phyloP scores from a whole-genome alignment of 2,888 invertebrate species.

The Spisula subtruncata region DNA sequence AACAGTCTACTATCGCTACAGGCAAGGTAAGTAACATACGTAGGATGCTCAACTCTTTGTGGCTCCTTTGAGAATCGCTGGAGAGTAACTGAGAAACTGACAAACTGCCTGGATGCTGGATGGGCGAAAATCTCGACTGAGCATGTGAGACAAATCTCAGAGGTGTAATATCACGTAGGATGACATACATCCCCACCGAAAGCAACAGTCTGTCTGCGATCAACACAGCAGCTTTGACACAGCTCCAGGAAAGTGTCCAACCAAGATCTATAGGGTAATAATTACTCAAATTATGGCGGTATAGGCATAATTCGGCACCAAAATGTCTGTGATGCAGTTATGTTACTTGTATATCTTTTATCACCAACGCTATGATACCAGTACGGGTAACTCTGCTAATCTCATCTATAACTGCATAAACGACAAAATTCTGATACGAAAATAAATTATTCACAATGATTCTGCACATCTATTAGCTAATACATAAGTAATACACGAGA shows the following conservation, averaged over 20 bases:
- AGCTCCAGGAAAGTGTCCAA: conserved; percentile 5
- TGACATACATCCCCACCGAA: too few species aligned
- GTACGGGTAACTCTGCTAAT: background rate
- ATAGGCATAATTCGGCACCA: conserved; percentile 12
- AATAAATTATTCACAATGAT: conserved; percentile 20
- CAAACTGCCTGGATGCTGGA: too few species aligned
- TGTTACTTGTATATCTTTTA: background rate
- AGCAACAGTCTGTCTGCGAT: conserved; percentile 8
- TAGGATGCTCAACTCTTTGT: too few species aligned
- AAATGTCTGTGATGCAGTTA: conserved; percentile 1
- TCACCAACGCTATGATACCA: conserved; percentile 8
- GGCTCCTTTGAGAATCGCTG: too few species aligned
- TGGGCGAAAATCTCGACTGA: too few species aligned
- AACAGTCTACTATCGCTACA: too few species aligned
- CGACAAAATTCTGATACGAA: conserved; percentile 23
- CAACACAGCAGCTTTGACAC: background rate
- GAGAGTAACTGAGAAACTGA: too few species aligned
- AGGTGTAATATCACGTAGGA: too few species aligned
- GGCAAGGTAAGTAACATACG: too few species aligned
- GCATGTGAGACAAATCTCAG: too few species aligned
- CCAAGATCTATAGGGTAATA: background rate
- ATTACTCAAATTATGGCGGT: background rate
- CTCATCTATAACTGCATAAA: conserved; percentile 17
- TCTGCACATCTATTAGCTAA: background rate
- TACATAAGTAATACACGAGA: conserved; percentile 24